Conservation (phyloP, 2,113 vertebrate species). For the Carassius carassius region DNA sequence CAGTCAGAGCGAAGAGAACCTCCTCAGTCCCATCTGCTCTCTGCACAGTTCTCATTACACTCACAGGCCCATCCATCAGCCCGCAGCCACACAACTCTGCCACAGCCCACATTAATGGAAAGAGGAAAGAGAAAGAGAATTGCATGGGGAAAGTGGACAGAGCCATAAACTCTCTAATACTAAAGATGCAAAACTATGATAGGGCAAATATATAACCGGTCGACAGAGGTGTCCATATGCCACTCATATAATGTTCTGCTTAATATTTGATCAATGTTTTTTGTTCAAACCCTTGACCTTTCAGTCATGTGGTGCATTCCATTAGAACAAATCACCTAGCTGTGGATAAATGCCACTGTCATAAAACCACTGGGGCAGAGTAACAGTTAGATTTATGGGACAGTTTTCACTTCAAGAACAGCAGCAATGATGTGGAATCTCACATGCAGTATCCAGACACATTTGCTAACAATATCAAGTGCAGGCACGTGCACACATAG, state of each 20-base stretch:
- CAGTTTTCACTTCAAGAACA: neutral
- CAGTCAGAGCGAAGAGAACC: conserved; percentile 35
- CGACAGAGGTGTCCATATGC: neutral
- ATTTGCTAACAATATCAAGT: conserved; percentile 4
- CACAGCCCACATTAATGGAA: conserved; percentile 46
- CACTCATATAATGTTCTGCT: neutral
- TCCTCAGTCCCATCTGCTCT: conserved; percentile 55
- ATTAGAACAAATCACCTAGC: conserved; percentile 6
- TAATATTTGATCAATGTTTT: conserved; percentile 7
- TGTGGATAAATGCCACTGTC: conserved; percentile 43
- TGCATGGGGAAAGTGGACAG: conserved; percentile 7
- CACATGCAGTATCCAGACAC: neutral
- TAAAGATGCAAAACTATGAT: neutral
- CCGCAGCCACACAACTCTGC: conserved; percentile 25
- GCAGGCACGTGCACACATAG: too few species aligned
- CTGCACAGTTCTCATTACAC: conserved; percentile 51
- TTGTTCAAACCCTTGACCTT: conserved; percentile 44
- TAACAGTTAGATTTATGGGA: conserved; percentile 4
- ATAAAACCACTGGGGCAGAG: conserved; percentile 34
- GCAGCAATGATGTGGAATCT: neutral
- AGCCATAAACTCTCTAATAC: neutral
- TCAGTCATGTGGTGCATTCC: conserved; percentile 34
- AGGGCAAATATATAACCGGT: neutral
- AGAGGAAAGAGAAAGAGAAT: conserved; percentile 29
- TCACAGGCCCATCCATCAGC: conserved; percentile 55